Evolutionary conservation across 2,113 vertebrate genomes (phyloP).

Genomic region (Nerophis ophidion): DNA sequence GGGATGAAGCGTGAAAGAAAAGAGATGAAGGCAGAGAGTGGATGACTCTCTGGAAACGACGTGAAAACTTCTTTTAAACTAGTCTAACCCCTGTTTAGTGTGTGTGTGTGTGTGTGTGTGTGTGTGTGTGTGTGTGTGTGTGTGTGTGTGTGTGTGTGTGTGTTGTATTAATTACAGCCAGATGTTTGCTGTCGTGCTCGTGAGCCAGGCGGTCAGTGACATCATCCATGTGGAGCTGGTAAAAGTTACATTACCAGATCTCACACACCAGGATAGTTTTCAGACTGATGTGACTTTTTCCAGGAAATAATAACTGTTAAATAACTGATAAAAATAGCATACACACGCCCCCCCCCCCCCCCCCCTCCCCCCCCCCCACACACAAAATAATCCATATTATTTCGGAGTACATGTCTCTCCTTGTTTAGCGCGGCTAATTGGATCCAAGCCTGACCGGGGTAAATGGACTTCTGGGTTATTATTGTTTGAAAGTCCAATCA

Average conservation of each 20-base stretch:
- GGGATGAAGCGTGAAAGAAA: not conserved
- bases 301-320: not conserved
- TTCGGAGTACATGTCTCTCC: no score
- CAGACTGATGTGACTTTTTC: slow-evolving; percentile 1
- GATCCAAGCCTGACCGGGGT: no score
- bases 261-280: not conserved
- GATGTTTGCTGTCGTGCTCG: slow-evolving; percentile 41
- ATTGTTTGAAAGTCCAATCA: no score
- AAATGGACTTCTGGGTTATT: no score
- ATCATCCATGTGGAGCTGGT: slow-evolving; percentile 40
- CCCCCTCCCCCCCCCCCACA: no score
- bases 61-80: slow-evolving; percentile 2
- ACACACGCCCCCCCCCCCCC: no score
- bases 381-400: no score
- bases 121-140: slow-evolving; percentile 17
- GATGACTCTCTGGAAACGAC: slow-evolving; percentile 4
- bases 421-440: no score
- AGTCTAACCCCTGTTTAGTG: not conserved
- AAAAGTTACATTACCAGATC: slow-evolving; percentile 35
- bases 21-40: not conserved
- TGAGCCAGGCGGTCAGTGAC: slow-evolving; percentile 48
- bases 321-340: not conserved
- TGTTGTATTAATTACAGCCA: slow-evolving; percentile 32
- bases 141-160: slow-evolving; percentile 13
- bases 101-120: slow-evolving; percentile 9